These are phyloP conservation scores for Nomada hirtipes DNA, from an alignment of 2,888 invertebrate genomes.

Conservation along the genomic window DNA sequence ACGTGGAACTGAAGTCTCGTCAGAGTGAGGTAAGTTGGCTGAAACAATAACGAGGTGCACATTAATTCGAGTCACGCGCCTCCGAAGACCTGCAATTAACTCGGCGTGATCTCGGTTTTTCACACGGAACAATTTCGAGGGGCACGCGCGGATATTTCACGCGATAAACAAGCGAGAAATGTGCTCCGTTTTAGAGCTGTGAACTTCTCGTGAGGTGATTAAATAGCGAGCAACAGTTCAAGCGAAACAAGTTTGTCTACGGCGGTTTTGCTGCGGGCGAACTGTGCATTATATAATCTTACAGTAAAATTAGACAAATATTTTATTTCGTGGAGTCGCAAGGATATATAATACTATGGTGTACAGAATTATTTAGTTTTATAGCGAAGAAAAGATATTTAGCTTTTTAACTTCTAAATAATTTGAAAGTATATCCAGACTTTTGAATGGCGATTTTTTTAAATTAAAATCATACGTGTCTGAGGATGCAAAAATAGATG, in stretches of 20 bases:
- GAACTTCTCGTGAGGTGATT: background rate
- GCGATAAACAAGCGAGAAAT: background rate
- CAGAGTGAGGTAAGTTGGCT: constrained; percentile 90
- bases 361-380: background rate
- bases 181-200: background rate
- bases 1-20: constrained; percentile 89
- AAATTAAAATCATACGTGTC: too few species aligned
- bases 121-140: background rate
- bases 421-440: too few species aligned
- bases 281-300: constrained; percentile 3
- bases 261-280: background rate
- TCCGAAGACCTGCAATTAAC: constrained; percentile 9
- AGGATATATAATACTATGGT: background rate
- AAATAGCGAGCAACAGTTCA: background rate
- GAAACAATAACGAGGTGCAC: constrained; percentile 75
- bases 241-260: constrained; percentile 28
- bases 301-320: background rate
- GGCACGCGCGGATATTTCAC: background rate
- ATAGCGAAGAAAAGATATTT: too few species aligned
- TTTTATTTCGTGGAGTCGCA: background rate
- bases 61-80: constrained; percentile 34
- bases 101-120: background rate
- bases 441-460: too few species aligned
- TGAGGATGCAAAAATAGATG: too few species aligned
- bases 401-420: too few species aligned